Evolutionary conservation across 2,797 vertebrate genomes (phyloP), one percentile per base, ranked within the genome.

Genomic region (Sebastes matsubarae): DNA sequence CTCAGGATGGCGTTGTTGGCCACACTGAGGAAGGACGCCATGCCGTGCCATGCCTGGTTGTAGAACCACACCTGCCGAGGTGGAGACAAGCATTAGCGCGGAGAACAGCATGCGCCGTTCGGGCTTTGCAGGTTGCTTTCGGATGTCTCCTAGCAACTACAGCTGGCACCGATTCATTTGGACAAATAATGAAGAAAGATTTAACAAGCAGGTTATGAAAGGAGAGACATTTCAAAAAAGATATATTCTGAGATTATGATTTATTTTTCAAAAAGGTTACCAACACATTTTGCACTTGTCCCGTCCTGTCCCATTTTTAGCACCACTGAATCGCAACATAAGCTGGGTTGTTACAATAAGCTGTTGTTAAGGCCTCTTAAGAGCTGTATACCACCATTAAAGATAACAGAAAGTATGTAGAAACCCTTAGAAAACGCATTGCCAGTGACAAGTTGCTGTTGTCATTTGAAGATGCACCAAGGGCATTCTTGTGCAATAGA

Each of bases 21-120:
- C 76, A 98, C 97, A 2, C 96, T 96, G 72, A 99, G 91, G 87
- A 99, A 99, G 20, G 99, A 96, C 30, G 92, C 96, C 9, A 99
- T 78, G 18, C 96, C 94, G 60, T 99, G 99, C 97, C 97, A 99
- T 5, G 96, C 98, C 84, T 97, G 95, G 94, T 99, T 99, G 88
- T 99, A 99, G 95, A 99, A 99, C 99, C 99, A 99, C 72, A 99
- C 98, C 99, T 99, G 81, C 18, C 8, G 38, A 54, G 77, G 75
- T 46, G 42, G 52, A 85, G 71, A 84, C 25, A 27, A 79, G 34
- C 36, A 22, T 69, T 52, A 57, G 42, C 55, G 9, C 3, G 1
- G 24, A 78, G 59, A 83, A 18, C 24, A 70, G 73, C 69, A 50
- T 54, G 63, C 5, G 3, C 8, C 13, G 11, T 32, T 2, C 9